These are phyloP conservation scores for Wasmannia auropunctata DNA, from an alignment of 1,140 invertebrate genomes.

Conservation along the genomic window DNA sequence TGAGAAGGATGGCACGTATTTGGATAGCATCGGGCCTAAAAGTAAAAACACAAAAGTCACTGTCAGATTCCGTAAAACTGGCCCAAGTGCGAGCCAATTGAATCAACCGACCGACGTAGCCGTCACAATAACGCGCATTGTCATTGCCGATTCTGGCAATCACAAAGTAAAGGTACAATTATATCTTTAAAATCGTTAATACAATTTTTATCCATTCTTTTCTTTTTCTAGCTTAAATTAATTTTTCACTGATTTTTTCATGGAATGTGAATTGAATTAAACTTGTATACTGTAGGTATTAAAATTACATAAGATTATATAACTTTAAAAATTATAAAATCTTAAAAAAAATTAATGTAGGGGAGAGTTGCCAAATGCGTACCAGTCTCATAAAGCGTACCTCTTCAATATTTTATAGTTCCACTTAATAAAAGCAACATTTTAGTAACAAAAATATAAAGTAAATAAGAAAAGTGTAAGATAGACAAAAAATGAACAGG, in stretches of 20 bases:
- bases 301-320: not conserved
- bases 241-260: too few relatives aligned
- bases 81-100: slow-evolving; percentile 83
- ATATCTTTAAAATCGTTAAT: not conserved
- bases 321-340: not conserved
- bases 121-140: slow-evolving; percentile 85
- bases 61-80: slow-evolving; percentile 35
- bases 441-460: too few relatives aligned
- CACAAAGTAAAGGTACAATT: slow-evolving; percentile 86
- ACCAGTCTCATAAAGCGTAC: too few relatives aligned
- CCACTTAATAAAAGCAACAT: too few relatives aligned
- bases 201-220: not conserved
- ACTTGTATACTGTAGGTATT: not conserved
- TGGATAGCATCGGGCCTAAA: slow-evolving; percentile 63
- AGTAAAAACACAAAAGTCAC: slow-evolving; percentile 24
- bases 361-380: too few relatives aligned
- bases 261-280: not conserved
- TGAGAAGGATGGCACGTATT: slow-evolving; percentile 56
- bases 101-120: slow-evolving; percentile 90
- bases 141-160: slow-evolving; percentile 89
- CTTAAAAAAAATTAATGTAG: too few relatives aligned
- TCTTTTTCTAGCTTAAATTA: not conserved
- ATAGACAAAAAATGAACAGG: too few relatives aligned
- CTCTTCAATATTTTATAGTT: too few relatives aligned
- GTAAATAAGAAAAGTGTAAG: too few relatives aligned